Evolutionary conservation across 2,797 vertebrate species (phyloP).

Genomic region (Rhodeus uyekii): DNA sequence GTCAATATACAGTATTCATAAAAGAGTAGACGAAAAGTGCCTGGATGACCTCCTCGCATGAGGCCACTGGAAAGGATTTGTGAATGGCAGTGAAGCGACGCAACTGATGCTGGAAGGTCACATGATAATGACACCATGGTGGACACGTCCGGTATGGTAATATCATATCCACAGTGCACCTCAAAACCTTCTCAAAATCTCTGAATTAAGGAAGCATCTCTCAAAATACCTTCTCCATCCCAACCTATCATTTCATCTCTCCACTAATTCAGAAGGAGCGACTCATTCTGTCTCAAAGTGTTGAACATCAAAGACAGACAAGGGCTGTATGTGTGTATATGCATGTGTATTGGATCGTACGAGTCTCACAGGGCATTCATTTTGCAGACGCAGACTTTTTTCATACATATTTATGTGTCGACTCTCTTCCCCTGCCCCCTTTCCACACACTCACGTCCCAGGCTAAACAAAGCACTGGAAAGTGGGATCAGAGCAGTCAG

Average conservation of each 20-base stretch:
- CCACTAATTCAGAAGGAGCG: background rate
- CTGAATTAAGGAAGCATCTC: background rate
- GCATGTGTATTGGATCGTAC: slow-evolving; percentile 58
- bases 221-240: background rate
- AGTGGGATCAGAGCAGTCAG: slow-evolving; percentile 20
- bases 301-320: slow-evolving; percentile 6
- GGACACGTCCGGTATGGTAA: too few species aligned
- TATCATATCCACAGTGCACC: background rate
- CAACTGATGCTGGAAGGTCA: too few species aligned
- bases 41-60: too few species aligned
- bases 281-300: background rate
- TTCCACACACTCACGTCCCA: slow-evolving; percentile 19
- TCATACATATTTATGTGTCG: slow-evolving; percentile 54
- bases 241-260: background rate
- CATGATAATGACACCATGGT: too few species aligned
- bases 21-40: too few species aligned
- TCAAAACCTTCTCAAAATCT: background rate
- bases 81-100: too few species aligned
- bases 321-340: slow-evolving; percentile 56
- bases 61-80: too few species aligned
- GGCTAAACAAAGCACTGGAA: slow-evolving; percentile 49
- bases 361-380: background rate
- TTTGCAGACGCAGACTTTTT: slow-evolving; percentile 29
- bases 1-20: too few species aligned
- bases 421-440: slow-evolving; percentile 22